Evolutionary conservation across 1,140 invertebrate species (phyloP).

Genomic region (Ceratosolen fusciceps): DNA sequence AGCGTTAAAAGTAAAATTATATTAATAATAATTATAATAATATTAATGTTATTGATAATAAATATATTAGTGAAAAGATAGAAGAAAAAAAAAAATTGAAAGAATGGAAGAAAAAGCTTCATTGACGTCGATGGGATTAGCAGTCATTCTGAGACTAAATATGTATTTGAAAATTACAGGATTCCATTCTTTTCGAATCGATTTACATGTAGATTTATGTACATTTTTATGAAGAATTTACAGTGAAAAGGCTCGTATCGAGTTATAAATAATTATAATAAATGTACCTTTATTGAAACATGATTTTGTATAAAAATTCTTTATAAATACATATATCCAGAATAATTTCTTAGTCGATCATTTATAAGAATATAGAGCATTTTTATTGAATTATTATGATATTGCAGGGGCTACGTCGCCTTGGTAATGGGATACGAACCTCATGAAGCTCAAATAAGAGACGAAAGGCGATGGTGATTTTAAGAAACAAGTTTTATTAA

Average conservation of each 20-base stretch:
- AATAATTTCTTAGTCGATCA: too few species aligned
- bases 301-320: background rate
- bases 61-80: too few species aligned
- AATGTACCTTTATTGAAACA: slow-evolving; percentile 43
- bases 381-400: too few species aligned
- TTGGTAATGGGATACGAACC: too few species aligned
- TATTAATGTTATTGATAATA: too few species aligned
- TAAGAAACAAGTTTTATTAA: slow-evolving; percentile 65
- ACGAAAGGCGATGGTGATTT: slow-evolving; percentile 42
- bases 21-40: too few species aligned
- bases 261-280: slow-evolving; percentile 48
- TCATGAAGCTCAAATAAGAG: background rate
- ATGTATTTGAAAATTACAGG: slow-evolving; percentile 39
- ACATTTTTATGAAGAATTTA: slow-evolving; percentile 48
- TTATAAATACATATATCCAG: too few species aligned
- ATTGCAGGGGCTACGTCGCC: too few species aligned
- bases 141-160: slow-evolving; percentile 35
- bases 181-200: slow-evolving; percentile 43
- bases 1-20: slow-evolving; percentile 41
- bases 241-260: slow-evolving; percentile 49
- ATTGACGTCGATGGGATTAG: slow-evolving; percentile 39
- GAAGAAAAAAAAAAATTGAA: too few species aligned
- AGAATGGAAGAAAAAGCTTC: slow-evolving; percentile 27
- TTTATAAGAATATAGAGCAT: too few species aligned
- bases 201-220: slow-evolving; percentile 49